phyloP scores from a whole-genome alignment of 1,140 invertebrate genomes.

The Nymphalis io region DNA sequence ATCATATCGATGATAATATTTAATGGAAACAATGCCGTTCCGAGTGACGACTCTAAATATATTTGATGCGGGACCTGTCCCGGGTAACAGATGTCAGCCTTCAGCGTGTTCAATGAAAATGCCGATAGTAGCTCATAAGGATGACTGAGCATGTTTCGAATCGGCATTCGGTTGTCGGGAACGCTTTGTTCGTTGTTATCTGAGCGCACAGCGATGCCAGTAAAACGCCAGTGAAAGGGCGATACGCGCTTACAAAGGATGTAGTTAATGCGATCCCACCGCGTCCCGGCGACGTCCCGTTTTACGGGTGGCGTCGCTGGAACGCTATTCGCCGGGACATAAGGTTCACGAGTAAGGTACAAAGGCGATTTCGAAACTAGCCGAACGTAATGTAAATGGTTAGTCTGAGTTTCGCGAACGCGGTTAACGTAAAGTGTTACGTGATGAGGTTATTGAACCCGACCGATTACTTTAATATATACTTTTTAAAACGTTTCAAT shows the following conservation, averaged over 20 bases:
- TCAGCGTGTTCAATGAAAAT: conserved; percentile 28
- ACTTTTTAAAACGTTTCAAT: not conserved
- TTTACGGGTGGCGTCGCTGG: not conserved
- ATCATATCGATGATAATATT: too few relatives aligned
- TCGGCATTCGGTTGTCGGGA: conserved; percentile 45
- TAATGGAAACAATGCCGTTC: not conserved
- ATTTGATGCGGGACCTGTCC: conserved; percentile 14
- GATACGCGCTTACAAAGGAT: conserved; percentile 18
- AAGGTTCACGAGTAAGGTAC: not conserved
- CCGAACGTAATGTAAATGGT: conserved; percentile 14
- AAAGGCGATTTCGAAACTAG: conserved; percentile 14
- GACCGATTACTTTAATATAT: conserved; percentile 10
- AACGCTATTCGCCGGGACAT: not conserved
- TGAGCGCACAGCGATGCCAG: conserved; percentile 50
- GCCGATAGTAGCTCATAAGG: conserved; percentile 47
- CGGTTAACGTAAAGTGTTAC: conserved; percentile 11
- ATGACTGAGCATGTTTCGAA: conserved; percentile 53
- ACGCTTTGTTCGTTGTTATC: conserved; percentile 54
- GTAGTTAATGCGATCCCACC: conserved; percentile 5
- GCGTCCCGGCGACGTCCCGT: conserved; percentile 3
- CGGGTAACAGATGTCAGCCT: conserved; percentile 6
- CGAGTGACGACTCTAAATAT: conserved; percentile 8
- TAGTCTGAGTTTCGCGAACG: conserved; percentile 2
- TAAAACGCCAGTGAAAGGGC: conserved; percentile 26
- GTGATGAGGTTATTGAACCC: conserved; percentile 16